Evolutionary conservation across 2,113 vertebrate genomes (phyloP), one percentile per base, ranked within the genome.

Genomic region (Coreoperca whiteheadi): DNA sequence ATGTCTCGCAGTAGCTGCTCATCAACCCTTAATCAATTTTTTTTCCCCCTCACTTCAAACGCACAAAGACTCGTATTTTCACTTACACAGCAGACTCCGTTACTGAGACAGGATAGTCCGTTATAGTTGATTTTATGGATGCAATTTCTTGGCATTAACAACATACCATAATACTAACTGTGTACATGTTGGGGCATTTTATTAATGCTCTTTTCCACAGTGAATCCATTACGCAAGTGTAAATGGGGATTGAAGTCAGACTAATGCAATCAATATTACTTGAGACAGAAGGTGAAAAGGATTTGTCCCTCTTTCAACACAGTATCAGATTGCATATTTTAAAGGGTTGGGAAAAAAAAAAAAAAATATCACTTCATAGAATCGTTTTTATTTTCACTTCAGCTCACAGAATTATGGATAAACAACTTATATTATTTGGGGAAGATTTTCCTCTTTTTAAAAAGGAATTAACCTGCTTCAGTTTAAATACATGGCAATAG

Each of bases 1-100:
- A 86, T 72, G 87, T 77, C 82, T 92, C 81, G 6, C 75, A 60
- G 68, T 73, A 23, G 76, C 82, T 85, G 78, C 87, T 89, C 74
- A 87, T 89, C 86, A 90, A 70, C 53, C 43, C 61, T 43, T 81
- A 41, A 87, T 92, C 78, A 74, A 43, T 75, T 81, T 34, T 41
- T 72, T 79, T n/a, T n/a, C 18, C 69, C 8, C n/a, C 69, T 10
- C n/a, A 32, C 21, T 54, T 72, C 41, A 61, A 63, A 72, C 46
- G 10, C 21, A 32, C 39, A 54, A 20, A 37, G 46, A 74, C 59
- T 63, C 14, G 8, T 56, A 75, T 81, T 25, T 79, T 7, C 21
- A 32, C 11, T 65, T 78, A 14, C 14, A 34, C 16, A 72, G 43
- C 69, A 12, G 34, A 32, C 48, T 43, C n/a, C 41, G 21, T 69